Evolutionary conservation across 2,113 vertebrate genomes (phyloP).

Genomic region (Trichechus manatus): DNA sequence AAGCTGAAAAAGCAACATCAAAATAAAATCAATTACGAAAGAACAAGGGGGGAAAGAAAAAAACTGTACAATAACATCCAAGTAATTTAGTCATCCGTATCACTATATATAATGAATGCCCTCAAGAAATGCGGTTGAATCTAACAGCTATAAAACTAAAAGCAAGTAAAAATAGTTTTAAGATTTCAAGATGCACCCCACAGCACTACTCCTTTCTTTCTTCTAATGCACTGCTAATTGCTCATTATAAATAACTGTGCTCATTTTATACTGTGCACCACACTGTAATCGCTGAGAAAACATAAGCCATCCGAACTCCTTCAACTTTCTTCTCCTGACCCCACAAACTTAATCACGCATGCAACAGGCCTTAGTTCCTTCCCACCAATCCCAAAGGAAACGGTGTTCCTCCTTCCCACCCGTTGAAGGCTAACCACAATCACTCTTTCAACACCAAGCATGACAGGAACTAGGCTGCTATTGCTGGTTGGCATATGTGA

Average conservation of each 20-base stretch:
- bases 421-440: background rate
- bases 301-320: background rate
- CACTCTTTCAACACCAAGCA: background rate
- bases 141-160: background rate
- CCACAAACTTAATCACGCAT: background rate
- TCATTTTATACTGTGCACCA: background rate
- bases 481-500: too few relatives aligned
- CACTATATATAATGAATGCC: slow-evolving; percentile 13
- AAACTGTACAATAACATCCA: background rate
- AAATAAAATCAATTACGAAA: slow-evolving; percentile 71
- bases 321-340: background rate
- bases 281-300: slow-evolving; percentile 47
- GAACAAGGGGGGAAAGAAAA: background rate
- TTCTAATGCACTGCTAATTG: slow-evolving; percentile 42
- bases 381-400: background rate
- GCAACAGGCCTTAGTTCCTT: slow-evolving; percentile 24
- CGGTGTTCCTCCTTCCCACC: background rate
- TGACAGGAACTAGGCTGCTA: background rate
- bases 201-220: background rate
- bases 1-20: slow-evolving; percentile 88
- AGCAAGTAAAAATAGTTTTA: background rate
- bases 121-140: slow-evolving; percentile 34
- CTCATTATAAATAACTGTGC: slow-evolving; percentile 20
- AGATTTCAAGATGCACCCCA: background rate
- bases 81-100: background rate